Percentiles rank a stretch among this genome's conserved stretches.
Conservation (phyloP, 2,797 vertebrate genomes). For the Borostomias antarcticus region DNA sequence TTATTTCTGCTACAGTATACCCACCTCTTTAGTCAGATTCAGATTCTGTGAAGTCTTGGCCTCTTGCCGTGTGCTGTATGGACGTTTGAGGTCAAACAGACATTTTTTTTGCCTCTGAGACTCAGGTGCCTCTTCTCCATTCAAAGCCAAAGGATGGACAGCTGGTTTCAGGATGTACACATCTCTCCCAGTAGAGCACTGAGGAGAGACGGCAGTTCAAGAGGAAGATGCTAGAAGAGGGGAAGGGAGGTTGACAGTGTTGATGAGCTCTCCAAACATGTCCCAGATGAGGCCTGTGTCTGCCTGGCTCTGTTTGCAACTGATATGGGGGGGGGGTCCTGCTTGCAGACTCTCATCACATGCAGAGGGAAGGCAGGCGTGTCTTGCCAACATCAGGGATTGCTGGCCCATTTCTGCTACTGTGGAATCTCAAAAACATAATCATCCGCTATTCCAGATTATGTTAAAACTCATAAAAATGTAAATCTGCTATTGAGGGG, state of each 20-base stretch:
- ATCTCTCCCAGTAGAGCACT: conserved; percentile 1
- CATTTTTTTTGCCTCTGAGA: conserved; percentile 26
- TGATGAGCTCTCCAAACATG: conserved; percentile 13
- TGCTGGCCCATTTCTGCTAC: conserved; percentile 49
- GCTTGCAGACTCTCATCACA: conserved; percentile 17
- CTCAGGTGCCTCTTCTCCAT: background rate
- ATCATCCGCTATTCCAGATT: conserved; percentile 57
- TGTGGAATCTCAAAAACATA: conserved; percentile 37
- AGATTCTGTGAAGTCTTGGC: too few relatives aligned
- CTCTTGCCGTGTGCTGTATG: too few relatives aligned
- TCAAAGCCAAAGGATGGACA: background rate
- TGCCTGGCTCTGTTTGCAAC: conserved; percentile 19
- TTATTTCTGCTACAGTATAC: too few relatives aligned
- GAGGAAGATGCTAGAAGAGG: background rate
- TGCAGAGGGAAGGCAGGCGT: conserved; percentile 39
- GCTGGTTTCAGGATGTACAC: background rate
- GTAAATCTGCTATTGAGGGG: conserved; percentile 64
- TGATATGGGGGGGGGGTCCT: conserved; percentile 22
- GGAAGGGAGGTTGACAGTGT: background rate
- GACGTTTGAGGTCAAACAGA: conserved; percentile 48
- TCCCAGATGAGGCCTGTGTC: conserved; percentile 15
- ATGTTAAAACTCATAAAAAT: conserved; percentile 71
- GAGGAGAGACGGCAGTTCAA: background rate
- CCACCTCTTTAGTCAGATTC: background rate
- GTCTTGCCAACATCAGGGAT: conserved; percentile 27